Evolutionary conservation across 1,140 invertebrate species (phyloP).

Genomic region (Pseudomyrmex gracilis): DNA sequence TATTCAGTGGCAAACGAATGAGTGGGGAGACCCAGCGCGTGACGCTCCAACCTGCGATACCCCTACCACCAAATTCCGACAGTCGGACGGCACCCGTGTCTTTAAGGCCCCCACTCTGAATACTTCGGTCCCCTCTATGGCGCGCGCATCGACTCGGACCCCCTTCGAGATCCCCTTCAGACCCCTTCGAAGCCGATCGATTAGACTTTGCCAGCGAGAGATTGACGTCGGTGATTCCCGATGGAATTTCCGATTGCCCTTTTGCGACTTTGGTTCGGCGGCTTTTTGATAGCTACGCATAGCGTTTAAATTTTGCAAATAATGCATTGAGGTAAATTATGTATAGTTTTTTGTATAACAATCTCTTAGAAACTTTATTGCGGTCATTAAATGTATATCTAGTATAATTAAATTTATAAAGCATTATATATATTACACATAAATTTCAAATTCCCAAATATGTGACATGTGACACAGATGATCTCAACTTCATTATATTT

Average conservation of each 20-base stretch:
- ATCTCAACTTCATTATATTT: background rate
- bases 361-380: background rate
- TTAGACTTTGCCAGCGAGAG: slow-evolving; percentile 47
- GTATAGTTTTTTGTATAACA: background rate
- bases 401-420: too few relatives aligned
- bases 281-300: background rate
- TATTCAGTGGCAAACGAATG: slow-evolving; percentile 48
- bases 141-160: slow-evolving; percentile 38
- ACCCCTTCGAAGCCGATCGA: slow-evolving; percentile 51
- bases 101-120: slow-evolving; percentile 68
- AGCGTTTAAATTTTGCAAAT: background rate
- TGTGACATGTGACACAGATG: background rate
- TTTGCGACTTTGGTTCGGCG: background rate
- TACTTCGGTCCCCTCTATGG: slow-evolving; percentile 30
- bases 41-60: slow-evolving; percentile 82
- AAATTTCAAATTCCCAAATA: background rate
- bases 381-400: too few relatives aligned
- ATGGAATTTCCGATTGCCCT: slow-evolving; percentile 40
- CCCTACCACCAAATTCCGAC: slow-evolving; percentile 82
- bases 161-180: slow-evolving; percentile 47
- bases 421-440: too few relatives aligned
- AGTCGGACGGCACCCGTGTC: slow-evolving; percentile 78
- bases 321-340: background rate
- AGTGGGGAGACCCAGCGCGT: slow-evolving; percentile 81
- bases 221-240: slow-evolving; percentile 31